Evolutionary conservation across 2,888 invertebrate genomes (phyloP).

Genomic region (Asteroscopus sphinx): DNA sequence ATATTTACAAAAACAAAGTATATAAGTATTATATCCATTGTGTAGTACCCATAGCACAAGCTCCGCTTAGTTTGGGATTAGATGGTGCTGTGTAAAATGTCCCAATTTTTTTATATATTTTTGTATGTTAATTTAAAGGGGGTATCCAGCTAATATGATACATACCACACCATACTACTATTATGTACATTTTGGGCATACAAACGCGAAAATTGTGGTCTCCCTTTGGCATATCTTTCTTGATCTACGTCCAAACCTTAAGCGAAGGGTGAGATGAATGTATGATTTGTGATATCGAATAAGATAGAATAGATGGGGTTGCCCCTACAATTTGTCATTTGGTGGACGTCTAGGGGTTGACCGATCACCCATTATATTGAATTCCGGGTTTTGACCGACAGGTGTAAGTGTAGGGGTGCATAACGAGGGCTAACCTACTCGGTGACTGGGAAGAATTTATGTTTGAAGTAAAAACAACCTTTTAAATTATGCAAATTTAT

Average conservation of each 20-base stretch:
- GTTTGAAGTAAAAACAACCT: too few relatives aligned
- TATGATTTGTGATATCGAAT: conserved; percentile 46
- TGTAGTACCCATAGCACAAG: too few relatives aligned
- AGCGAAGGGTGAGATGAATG: conserved; percentile 22
- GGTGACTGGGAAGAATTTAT: too few relatives aligned
- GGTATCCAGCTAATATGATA: not conserved
- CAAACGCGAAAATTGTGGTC: not conserved
- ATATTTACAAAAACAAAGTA: too few relatives aligned
- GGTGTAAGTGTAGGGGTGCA: not conserved
- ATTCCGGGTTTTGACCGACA: conserved; percentile 16
- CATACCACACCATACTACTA: too few relatives aligned
- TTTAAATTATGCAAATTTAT: too few relatives aligned
- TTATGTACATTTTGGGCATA: not conserved
- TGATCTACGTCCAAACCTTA: conserved; percentile 5
- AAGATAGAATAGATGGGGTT: conserved; percentile 33
- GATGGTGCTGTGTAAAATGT: too few relatives aligned
- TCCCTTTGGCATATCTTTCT: not conserved
- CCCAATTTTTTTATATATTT: too few relatives aligned
- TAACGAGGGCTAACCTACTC: not conserved
- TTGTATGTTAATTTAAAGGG: too few relatives aligned
- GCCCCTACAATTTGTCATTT: conserved; percentile 42
- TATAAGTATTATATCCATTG: too few relatives aligned
- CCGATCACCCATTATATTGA: conserved; percentile 46
- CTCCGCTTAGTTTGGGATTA: too few relatives aligned
- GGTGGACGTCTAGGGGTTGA: conserved; percentile 15